Evolutionary conservation across 2,797 vertebrate genomes (phyloP).

Genomic region (Sebastes alutus): DNA sequence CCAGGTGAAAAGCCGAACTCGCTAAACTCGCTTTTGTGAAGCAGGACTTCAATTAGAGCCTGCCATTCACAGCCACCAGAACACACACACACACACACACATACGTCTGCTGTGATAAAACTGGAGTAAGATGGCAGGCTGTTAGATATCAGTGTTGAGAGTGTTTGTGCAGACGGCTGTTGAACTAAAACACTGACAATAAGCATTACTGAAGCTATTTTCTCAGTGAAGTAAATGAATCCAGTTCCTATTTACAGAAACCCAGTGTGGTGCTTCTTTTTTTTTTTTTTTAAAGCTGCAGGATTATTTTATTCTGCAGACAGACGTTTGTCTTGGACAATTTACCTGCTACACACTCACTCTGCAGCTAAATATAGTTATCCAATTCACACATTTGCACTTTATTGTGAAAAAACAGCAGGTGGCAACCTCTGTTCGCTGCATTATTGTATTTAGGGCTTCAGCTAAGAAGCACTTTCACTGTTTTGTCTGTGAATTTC

Average conservation of each 20-base stretch:
- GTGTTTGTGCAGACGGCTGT: constrained; percentile 24
- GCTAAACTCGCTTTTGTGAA: constrained; percentile 53
- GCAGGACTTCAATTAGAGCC: constrained; percentile 38
- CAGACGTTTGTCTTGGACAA: neutral
- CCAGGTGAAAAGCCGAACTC: constrained; percentile 54
- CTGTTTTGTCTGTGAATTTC: neutral
- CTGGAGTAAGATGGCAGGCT: constrained; percentile 30
- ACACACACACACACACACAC: constrained; percentile 10
- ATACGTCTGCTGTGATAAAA: constrained; percentile 27
- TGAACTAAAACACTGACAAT: neutral
- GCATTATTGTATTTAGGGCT: neutral
- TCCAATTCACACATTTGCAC: neutral
- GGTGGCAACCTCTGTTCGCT: neutral
- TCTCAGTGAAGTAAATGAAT: neutral
- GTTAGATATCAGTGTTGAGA: constrained; percentile 4
- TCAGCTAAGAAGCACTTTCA: neutral
- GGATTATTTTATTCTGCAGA: neutral
- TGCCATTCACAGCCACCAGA: constrained; percentile 19
- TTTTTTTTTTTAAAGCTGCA: neutral
- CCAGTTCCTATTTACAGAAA: neutral
- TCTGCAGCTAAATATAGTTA: constrained; percentile 12
- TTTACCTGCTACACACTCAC: neutral
- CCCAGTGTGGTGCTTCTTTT: neutral
- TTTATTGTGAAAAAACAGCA: neutral
- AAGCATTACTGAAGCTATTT: neutral